phyloP scores from a whole-genome alignment of 2,113 vertebrate genomes.

The Chaenocephalus aceratus region DNA sequence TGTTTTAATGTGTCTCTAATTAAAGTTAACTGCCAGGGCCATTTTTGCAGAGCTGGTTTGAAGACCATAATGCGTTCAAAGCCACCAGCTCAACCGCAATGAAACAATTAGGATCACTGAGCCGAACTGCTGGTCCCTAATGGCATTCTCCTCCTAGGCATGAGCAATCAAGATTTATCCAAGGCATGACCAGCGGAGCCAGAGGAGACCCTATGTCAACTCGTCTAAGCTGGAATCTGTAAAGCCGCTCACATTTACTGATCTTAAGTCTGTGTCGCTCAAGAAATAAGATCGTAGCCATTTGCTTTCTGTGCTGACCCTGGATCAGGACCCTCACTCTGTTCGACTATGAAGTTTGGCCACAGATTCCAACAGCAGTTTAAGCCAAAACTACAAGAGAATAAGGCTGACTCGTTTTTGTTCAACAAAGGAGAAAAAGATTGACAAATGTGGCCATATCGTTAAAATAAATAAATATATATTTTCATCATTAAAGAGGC shows the following conservation, averaged over 20 bases:
- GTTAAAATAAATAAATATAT: not conserved
- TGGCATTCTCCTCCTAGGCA: conserved; percentile 64
- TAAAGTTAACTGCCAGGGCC: conserved; percentile 75
- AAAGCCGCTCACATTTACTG: not conserved
- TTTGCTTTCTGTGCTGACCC: conserved; percentile 39
- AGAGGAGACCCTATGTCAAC: conserved; percentile 31
- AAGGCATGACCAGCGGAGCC: conserved; percentile 61
- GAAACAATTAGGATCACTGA: conserved; percentile 77
- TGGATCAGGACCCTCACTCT: conserved; percentile 29
- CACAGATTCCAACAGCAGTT: conserved; percentile 20
- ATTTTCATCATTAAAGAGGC: conserved; percentile 21
- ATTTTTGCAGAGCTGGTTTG: conserved; percentile 65
- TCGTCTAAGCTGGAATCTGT: conserved; percentile 9
- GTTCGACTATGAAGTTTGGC: conserved; percentile 37
- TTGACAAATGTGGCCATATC: conserved; percentile 39
- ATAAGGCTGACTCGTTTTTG: conserved; percentile 50
- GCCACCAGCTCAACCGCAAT: conserved; percentile 69
- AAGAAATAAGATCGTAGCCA: conserved; percentile 2
- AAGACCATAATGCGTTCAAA: conserved; percentile 73
- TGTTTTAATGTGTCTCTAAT: conserved; percentile 78
- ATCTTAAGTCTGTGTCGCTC: not conserved
- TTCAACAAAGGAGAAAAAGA: conserved; percentile 3
- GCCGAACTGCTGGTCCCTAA: conserved; percentile 70
- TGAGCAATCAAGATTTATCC: conserved; percentile 69
- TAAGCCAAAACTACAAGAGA: conserved; percentile 58